phyloP scores from a whole-genome alignment of 92 coral and sea anemone genomes.

The Phenganax marumi region DNA sequence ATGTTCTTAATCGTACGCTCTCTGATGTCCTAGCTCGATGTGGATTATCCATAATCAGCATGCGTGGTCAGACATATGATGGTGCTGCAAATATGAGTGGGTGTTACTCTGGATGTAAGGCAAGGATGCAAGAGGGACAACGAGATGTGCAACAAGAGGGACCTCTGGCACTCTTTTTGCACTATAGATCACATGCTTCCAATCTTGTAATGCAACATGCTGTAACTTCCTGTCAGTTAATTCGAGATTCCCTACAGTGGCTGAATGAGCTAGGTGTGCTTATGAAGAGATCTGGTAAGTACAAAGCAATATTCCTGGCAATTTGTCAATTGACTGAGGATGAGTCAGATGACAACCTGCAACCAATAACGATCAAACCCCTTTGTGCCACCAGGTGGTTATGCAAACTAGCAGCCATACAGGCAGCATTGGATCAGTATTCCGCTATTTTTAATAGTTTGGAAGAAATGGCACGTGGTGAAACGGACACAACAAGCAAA shows the following conservation, averaged over 20 bases:
- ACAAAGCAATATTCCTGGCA: conserved; percentile 19
- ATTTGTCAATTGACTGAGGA: conserved; percentile 32
- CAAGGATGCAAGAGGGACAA: conserved; percentile 41
- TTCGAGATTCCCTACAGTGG: conserved; percentile 24
- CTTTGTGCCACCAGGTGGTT: conserved; percentile 46
- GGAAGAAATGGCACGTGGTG: conserved; percentile 34
- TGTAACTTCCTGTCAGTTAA: conserved; percentile 9
- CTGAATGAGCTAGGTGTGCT: conserved; percentile 30
- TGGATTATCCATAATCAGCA: background rate
- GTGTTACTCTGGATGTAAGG: conserved; percentile 31
- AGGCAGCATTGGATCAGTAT: conserved; percentile 31
- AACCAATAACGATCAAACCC: conserved; percentile 26
- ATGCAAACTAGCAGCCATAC: conserved; percentile 41
- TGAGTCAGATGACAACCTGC: conserved; percentile 10
- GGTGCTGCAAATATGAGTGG: conserved; percentile 1
- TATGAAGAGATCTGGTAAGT: conserved; percentile 35
- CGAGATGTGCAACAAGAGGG: no score
- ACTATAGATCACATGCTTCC: conserved; percentile 34
- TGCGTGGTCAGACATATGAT: conserved; percentile 1
- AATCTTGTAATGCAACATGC: conserved; percentile 26
- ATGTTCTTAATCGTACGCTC: conserved; percentile 23
- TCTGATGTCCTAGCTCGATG: conserved; percentile 18
- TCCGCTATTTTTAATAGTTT: conserved; percentile 19
- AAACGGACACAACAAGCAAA: conserved; percentile 28
- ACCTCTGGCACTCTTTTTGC: conserved; percentile 25